These are phyloP conservation scores for Glareola pratincola DNA, from an alignment of 2,113 vertebrate genomes.

Conservation along the genomic window DNA sequence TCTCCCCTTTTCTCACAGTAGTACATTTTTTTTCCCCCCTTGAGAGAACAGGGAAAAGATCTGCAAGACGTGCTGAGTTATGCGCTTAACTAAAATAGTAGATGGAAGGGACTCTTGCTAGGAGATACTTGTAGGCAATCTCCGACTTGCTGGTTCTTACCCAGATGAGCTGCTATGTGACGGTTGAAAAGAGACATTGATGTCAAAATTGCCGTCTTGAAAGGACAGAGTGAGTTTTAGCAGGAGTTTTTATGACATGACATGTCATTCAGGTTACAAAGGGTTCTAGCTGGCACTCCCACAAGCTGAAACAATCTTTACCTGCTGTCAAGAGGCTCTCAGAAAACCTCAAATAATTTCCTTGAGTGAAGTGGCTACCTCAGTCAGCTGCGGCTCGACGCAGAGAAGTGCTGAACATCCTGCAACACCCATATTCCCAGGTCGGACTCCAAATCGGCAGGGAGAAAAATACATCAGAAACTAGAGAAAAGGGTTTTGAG, in stretches of 20 bases:
- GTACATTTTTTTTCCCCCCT: neutral
- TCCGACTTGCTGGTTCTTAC: neutral
- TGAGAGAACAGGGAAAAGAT: neutral
- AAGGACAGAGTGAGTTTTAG: neutral
- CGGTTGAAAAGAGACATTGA: neutral
- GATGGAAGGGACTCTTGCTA: neutral
- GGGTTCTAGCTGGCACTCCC: conserved; percentile 21
- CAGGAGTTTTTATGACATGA: conserved; percentile 16
- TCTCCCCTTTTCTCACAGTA: neutral
- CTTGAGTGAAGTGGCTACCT: conserved; percentile 39
- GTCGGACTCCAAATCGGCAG: neutral
- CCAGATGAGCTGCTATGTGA: neutral
- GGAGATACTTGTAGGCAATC: neutral
- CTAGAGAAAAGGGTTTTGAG: neutral
- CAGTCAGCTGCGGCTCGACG: conserved; percentile 17
- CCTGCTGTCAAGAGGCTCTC: conserved; percentile 38
- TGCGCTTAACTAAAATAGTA: neutral
- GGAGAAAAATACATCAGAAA: neutral
- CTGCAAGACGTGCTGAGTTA: neutral
- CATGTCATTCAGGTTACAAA: conserved; percentile 16
- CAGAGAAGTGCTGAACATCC: neutral
- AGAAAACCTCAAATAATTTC: conserved; percentile 55
- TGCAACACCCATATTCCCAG: neutral
- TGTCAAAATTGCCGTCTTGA: neutral
- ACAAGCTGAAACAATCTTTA: conserved; percentile 31